Percentiles rank a stretch among this genome's conserved stretches.
Evolutionary conservation across 1,140 invertebrate genomes (phyloP).

Genomic region (Drosophila micromelanica): DNA sequence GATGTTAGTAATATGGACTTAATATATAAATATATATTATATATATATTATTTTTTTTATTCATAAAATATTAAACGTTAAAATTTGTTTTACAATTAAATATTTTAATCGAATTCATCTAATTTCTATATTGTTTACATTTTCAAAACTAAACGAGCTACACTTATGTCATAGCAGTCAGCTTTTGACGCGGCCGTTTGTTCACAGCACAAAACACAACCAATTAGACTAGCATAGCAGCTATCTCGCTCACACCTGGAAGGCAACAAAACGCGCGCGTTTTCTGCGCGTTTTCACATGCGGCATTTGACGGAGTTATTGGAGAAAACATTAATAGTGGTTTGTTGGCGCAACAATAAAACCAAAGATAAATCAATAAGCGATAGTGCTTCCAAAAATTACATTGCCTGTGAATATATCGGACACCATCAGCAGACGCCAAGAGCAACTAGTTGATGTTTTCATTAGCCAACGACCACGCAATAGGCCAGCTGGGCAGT

Average conservation of each 20-base stretch:
- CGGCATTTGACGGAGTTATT: neutral
- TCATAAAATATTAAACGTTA: neutral
- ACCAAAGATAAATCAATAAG: slow-evolving; percentile 14
- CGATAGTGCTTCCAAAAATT: neutral
- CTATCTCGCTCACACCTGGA: slow-evolving; percentile 1
- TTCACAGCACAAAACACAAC: slow-evolving; percentile 47
- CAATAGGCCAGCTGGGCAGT: slow-evolving; percentile 36
- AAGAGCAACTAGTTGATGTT: slow-evolving; percentile 50
- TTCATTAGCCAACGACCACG: slow-evolving; percentile 66
- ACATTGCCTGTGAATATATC: slow-evolving; percentile 6
- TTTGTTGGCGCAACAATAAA: slow-evolving; percentile 7
- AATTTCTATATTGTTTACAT: too few relatives aligned
- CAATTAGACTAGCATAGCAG: slow-evolving; percentile 1
- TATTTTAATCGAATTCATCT: neutral
- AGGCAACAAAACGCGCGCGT: neutral
- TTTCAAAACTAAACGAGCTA: too few relatives aligned
- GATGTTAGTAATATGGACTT: too few relatives aligned
- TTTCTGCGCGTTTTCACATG: slow-evolving; percentile 27
- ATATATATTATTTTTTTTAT: neutral
- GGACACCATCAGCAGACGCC: slow-evolving; percentile 13
- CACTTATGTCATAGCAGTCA: neutral
- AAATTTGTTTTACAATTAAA: neutral
- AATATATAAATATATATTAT: too few relatives aligned
- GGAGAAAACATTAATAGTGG: slow-evolving; percentile 1
- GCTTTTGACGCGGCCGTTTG: slow-evolving; percentile 30